Conservation (phyloP, 2,888 invertebrate genomes). For the Charanyca ferruginea region DNA sequence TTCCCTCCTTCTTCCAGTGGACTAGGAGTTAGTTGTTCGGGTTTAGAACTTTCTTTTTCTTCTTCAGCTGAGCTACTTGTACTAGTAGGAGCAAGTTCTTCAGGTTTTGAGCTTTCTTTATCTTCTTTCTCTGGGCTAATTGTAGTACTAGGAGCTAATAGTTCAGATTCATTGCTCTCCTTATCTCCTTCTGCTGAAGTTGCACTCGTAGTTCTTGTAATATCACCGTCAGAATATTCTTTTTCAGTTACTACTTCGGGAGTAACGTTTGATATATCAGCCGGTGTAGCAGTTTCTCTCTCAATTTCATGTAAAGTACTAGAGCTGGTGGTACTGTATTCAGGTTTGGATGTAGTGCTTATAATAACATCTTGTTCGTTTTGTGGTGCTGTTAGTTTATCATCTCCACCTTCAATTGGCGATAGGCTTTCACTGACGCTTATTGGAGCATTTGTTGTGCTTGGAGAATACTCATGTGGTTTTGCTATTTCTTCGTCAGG, state of each 20-base stretch:
- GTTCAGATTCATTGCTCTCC: constrained; percentile 30
- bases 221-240: constrained; percentile 46
- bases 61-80: constrained; percentile 60
- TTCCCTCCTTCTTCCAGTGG: constrained; percentile 36
- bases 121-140: constrained; percentile 49
- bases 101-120: constrained; percentile 40
- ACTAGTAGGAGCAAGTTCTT: constrained; percentile 18
- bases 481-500: constrained; percentile 50
- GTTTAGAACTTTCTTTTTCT: constrained; percentile 37
- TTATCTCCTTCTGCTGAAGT: constrained; percentile 56
- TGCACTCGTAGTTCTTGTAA: constrained; percentile 59
- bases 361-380: constrained; percentile 28
- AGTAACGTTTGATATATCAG: constrained; percentile 27
- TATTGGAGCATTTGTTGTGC: constrained; percentile 30
- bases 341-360: constrained; percentile 29
- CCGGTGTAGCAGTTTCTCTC: constrained; percentile 28
- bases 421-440: constrained; percentile 33
- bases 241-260: constrained; percentile 40
- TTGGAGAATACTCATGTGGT: constrained; percentile 31
- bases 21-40: constrained; percentile 22
- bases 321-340: constrained; percentile 40
- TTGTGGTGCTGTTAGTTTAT: constrained; percentile 19
- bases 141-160: constrained; percentile 16
- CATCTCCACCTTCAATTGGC: constrained; percentile 23
- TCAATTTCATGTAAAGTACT: constrained; percentile 35